phyloP scores from a whole-genome alignment of 2,113 vertebrate species.

The Erythrocercus mccallii region DNA sequence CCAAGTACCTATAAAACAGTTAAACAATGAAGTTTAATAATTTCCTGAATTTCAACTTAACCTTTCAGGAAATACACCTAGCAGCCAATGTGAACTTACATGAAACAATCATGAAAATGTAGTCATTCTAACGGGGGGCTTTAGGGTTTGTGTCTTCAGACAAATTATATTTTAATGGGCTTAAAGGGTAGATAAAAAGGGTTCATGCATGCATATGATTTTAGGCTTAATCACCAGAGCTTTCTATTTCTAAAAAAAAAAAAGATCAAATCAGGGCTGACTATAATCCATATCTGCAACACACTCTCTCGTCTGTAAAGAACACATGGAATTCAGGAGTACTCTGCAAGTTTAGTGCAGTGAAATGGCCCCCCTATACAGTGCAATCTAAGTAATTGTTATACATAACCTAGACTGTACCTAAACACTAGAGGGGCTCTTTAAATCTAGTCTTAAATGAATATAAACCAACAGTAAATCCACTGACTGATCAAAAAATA shows the following conservation, averaged over 20 bases:
- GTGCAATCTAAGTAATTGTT: neutral
- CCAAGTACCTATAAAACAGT: neutral
- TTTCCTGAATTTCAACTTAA: constrained; percentile 5
- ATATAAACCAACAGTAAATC: neutral
- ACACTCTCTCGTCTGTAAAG: neutral
- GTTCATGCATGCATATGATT: neutral
- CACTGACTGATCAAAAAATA: neutral
- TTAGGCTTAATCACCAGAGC: neutral
- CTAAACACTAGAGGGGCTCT: neutral
- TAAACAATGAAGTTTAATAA: neutral
- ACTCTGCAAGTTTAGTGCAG: neutral
- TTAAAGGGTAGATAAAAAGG: neutral
- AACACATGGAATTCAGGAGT: neutral
- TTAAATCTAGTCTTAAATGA: neutral
- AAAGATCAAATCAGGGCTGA: neutral
- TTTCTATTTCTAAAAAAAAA: neutral
- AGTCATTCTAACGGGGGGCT: neutral
- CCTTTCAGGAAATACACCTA: neutral
- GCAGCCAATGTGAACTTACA: neutral
- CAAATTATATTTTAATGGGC: neutral
- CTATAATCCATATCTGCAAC: neutral
- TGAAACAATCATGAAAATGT: neutral
- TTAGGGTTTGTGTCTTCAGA: neutral
- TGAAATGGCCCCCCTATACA: neutral
- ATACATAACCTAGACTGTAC: neutral